These are phyloP conservation scores for Halictus rubicundus DNA, from an alignment of 1,140 invertebrate genomes.

Conservation along the genomic window DNA sequence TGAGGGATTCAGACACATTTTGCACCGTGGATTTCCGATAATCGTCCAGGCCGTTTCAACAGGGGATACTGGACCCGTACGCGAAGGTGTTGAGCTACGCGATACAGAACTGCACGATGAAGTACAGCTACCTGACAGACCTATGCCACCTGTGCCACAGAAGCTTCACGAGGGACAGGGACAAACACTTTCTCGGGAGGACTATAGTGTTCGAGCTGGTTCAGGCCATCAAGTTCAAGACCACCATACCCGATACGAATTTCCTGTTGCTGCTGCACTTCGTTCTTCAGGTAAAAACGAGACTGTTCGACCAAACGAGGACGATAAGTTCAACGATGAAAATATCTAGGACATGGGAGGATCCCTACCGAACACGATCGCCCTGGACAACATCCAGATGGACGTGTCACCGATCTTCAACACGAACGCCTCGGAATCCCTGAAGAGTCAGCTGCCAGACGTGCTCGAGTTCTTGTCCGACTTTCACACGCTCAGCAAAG, in stretches of 20 bases:
- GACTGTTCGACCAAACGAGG: too few species aligned
- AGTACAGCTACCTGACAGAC: constrained; percentile 92
- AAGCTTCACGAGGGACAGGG: constrained; percentile 93
- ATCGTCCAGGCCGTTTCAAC: background rate
- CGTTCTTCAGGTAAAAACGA: constrained; percentile 86
- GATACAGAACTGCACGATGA: constrained; percentile 93
- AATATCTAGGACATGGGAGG: constrained; percentile 90
- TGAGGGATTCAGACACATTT: too few species aligned
- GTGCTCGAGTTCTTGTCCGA: constrained; percentile 97
- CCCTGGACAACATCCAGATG: constrained; percentile 80
- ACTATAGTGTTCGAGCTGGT: constrained; percentile 96
- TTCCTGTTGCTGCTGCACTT: constrained; percentile 95
- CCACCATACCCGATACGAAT: constrained; percentile 95
- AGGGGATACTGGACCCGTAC: constrained; percentile 95
- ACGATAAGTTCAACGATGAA: background rate
- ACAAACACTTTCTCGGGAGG: constrained; percentile 94
- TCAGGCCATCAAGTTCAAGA: constrained; percentile 97
- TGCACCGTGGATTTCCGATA: too few species aligned
- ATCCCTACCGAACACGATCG: constrained; percentile 84
- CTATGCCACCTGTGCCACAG: constrained; percentile 94
- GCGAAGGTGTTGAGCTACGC: constrained; percentile 95
- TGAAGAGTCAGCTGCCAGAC: constrained; percentile 95
- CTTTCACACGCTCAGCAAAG: constrained; percentile 97
- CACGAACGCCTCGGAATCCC: constrained; percentile 95
- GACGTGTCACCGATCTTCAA: constrained; percentile 84